Evolutionary conservation across 1,140 invertebrate species (phyloP).

Genomic region (Neodiprion lecontei): DNA sequence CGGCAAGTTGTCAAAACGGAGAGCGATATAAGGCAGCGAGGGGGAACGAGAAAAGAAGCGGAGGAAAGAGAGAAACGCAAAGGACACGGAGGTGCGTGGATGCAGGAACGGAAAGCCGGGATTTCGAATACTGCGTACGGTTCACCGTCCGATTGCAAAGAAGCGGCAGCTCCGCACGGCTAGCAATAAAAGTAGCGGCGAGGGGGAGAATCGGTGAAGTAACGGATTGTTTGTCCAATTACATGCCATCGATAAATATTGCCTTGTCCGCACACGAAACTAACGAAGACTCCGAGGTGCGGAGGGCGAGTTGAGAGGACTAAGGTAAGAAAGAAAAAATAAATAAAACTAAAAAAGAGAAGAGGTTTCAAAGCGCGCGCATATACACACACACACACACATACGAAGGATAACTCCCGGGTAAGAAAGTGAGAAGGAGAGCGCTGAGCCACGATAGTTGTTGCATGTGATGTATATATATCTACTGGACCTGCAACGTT

Average conservation of each 20-base stretch:
- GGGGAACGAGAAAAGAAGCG: too few relatives aligned
- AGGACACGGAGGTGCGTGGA: too few relatives aligned
- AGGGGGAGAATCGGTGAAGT: slow-evolving; percentile 19
- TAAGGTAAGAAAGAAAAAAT: not conserved
- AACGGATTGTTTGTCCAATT: slow-evolving; percentile 37
- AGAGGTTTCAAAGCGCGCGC: not conserved
- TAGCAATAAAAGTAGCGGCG: not conserved
- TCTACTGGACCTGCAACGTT: too few relatives aligned
- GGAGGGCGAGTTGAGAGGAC: not conserved
- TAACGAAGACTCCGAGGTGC: slow-evolving; percentile 19
- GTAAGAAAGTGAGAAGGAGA: not conserved
- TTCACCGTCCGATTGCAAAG: too few relatives aligned
- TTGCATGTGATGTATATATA: too few relatives aligned
- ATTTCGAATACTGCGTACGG: too few relatives aligned
- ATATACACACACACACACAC: too few relatives aligned
- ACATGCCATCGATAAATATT: slow-evolving; percentile 28
- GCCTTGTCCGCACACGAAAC: slow-evolving; percentile 25
- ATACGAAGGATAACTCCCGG: not conserved
- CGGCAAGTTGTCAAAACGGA: too few relatives aligned
- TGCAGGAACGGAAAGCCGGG: too few relatives aligned
- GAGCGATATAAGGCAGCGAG: too few relatives aligned
- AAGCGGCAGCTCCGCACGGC: too few relatives aligned
- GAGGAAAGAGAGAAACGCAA: too few relatives aligned
- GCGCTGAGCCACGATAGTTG: not conserved
- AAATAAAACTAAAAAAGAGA: not conserved